phyloP scores from a whole-genome alignment of 2,888 invertebrate genomes.

The Hyles lineata region DNA sequence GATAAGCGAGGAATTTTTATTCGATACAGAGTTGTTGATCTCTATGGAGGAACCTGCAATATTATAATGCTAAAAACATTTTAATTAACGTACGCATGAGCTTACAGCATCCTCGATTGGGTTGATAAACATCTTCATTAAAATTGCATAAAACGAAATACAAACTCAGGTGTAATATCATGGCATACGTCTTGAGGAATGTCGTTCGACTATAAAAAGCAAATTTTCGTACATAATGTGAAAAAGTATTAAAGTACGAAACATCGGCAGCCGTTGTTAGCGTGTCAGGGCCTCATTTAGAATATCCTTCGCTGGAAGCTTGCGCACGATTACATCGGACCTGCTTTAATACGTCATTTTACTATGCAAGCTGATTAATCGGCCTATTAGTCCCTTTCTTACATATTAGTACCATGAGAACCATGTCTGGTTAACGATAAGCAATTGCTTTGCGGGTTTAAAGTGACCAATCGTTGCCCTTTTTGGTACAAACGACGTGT shows the following conservation, averaged over 20 bases:
- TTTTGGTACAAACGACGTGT: conserved; percentile 1
- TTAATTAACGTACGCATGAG: too few species aligned
- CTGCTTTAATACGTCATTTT: conserved; percentile 21
- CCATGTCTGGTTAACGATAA: conserved; percentile 7
- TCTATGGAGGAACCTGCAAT: too few species aligned
- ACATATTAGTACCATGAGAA: conserved; percentile 10
- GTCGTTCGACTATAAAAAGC: background rate
- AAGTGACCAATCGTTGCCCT: background rate
- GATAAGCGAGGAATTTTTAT: too few species aligned
- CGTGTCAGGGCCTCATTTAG: conserved; percentile 22
- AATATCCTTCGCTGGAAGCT: background rate
- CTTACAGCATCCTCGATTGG: too few species aligned
- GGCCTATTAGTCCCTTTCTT: conserved; percentile 26
- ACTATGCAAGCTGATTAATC: conserved; percentile 21
- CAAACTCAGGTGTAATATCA: background rate
- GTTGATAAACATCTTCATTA: background rate
- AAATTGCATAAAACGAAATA: background rate
- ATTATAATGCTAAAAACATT: too few species aligned
- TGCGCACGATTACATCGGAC: conserved; percentile 23
- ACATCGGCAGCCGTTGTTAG: conserved; percentile 13
- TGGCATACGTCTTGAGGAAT: background rate
- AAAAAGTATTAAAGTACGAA: background rate
- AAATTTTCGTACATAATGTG: too few species aligned
- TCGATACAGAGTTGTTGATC: too few species aligned
- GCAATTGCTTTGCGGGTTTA: conserved; percentile 2